phyloP scores from a whole-genome alignment of 2,797 vertebrate genomes.

The Betta splendens region DNA sequence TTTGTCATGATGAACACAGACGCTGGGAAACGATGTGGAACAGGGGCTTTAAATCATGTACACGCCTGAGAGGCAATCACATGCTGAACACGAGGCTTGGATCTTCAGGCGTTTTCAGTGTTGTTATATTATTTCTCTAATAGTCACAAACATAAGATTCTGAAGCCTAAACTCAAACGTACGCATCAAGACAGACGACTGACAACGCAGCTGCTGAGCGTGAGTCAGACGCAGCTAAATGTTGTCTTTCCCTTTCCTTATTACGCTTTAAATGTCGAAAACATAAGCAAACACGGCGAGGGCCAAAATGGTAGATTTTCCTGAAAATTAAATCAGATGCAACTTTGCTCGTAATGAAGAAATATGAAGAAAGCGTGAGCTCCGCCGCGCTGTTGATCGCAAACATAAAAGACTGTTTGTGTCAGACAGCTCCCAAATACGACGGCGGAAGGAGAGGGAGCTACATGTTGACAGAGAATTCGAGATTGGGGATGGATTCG shows the following conservation, averaged over 20 bases:
- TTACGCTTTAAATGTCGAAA: conserved; percentile 27
- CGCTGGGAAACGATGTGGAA: neutral
- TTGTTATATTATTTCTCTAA: neutral
- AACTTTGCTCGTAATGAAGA: neutral
- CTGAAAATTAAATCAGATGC: neutral
- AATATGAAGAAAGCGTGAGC: too few relatives aligned
- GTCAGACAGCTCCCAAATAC: conserved; percentile 3
- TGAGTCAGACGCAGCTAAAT: conserved; percentile 3
- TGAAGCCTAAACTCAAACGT: neutral
- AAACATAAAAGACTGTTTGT: conserved; percentile 1
- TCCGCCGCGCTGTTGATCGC: neutral
- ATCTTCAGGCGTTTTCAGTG: neutral
- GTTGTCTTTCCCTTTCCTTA: conserved; percentile 7
- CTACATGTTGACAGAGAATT: conserved; percentile 31
- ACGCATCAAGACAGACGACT: neutral
- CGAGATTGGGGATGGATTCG: neutral
- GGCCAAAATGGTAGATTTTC: too few relatives aligned
- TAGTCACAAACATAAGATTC: neutral
- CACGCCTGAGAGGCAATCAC: too few relatives aligned
- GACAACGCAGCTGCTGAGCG: conserved; percentile 11
- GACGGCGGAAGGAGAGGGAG: conserved; percentile 1
- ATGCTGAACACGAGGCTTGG: too few relatives aligned
- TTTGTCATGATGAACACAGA: conserved; percentile 20
- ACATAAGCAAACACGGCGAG: conserved; percentile 1
- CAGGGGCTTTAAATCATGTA: too few relatives aligned